phyloP scores from a whole-genome alignment of 2,113 vertebrate species.

The Arizona elegans region DNA sequence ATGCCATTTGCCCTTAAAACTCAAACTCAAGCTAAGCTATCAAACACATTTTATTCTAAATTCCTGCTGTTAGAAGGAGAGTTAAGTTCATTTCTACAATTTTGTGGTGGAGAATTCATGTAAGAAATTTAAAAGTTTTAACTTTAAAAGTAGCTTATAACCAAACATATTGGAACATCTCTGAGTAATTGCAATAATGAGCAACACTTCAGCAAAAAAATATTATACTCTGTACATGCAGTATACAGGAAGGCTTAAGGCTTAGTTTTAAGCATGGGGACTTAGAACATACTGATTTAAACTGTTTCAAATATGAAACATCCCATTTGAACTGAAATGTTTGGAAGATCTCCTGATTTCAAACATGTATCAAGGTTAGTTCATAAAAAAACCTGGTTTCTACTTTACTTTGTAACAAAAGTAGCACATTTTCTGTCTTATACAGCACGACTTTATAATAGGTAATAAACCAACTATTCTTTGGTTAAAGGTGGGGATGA shows the following conservation, averaged over 20 bases:
- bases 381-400: not conserved
- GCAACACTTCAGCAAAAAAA: not conserved
- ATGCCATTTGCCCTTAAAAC: not conserved
- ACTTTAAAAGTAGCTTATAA: not conserved
- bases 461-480: not conserved
- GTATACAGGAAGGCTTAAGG: not conserved
- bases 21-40: not conserved
- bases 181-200: not conserved
- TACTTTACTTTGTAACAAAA: not conserved
- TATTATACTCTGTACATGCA: not conserved
- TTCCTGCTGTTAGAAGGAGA: not conserved
- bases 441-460: not conserved
- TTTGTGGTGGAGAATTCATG: not conserved
- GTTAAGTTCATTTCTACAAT: not conserved
- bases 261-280: not conserved
- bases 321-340: not conserved
- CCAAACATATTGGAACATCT: not conserved
- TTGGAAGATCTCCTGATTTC: not conserved
- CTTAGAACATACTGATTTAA: not conserved
- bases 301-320: not conserved
- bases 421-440: not conserved
- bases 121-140: not conserved
- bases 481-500: conserved; percentile 31
- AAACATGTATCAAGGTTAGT: not conserved
- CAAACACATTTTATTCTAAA: not conserved